Percentiles rank a stretch among this genome's conserved stretches.
Conservation (phyloP, 2,113 vertebrate species). For the Zeus faber region DNA sequence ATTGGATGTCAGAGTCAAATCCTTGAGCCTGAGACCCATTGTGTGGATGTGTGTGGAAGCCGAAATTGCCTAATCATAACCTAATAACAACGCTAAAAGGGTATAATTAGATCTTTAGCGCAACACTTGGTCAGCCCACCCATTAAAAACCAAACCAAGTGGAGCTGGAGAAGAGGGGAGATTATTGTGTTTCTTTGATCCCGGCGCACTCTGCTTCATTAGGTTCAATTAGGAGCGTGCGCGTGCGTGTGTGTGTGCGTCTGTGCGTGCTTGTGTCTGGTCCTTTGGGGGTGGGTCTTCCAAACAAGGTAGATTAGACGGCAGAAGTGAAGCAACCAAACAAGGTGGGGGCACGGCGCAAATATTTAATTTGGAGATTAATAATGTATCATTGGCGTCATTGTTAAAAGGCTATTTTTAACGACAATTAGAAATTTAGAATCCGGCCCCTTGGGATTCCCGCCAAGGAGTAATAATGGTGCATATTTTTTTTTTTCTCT, state of each 20-base stretch:
- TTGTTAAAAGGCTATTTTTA: slow-evolving; percentile 74
- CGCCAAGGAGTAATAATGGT: slow-evolving; percentile 19
- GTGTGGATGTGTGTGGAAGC: too few relatives aligned
- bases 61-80: too few relatives aligned
- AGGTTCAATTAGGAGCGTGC: slow-evolving; percentile 43
- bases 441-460: slow-evolving; percentile 48
- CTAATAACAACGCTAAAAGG: too few relatives aligned
- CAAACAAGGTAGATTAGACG: slow-evolving; percentile 59
- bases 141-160: too few relatives aligned
- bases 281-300: slow-evolving; percentile 24
- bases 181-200: slow-evolving; percentile 28
- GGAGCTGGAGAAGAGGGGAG: neutral
- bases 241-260: too few relatives aligned
- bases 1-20: too few relatives aligned
- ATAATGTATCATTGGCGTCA: slow-evolving; percentile 68
- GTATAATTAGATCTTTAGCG: too few relatives aligned
- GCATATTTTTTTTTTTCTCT: slow-evolving; percentile 19
- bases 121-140: too few relatives aligned
- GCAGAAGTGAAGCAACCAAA: slow-evolving; percentile 55
- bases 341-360: slow-evolving; percentile 59
- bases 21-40: too few relatives aligned
- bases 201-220: slow-evolving; percentile 44
- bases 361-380: slow-evolving; percentile 75
- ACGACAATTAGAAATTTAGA: slow-evolving; percentile 59
- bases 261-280: too few relatives aligned